These are phyloP conservation scores for Volucella inflata DNA, from an alignment of 2,888 invertebrate species.

Conservation along the genomic window DNA sequence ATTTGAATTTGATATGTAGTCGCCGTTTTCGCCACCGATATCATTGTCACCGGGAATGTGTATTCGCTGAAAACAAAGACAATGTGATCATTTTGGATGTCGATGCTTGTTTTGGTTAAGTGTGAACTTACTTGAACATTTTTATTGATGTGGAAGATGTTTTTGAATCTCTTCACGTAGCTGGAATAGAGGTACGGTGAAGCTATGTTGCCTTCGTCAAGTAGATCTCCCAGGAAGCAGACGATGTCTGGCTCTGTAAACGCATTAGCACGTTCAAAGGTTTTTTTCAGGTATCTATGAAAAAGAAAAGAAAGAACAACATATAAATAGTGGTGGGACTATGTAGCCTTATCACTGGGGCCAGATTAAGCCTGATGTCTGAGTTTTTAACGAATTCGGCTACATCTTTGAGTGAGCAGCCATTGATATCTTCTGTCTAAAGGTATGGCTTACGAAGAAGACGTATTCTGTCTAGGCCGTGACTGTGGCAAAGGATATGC, in stretches of 20 bases:
- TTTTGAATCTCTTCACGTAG: slow-evolving; percentile 90
- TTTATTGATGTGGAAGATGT: slow-evolving; percentile 84
- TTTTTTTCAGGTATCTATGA: slow-evolving; percentile 89
- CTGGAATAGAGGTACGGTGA: slow-evolving; percentile 88
- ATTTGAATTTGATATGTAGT: slow-evolving; percentile 88
- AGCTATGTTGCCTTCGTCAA: slow-evolving; percentile 96
- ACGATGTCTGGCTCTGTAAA: slow-evolving; percentile 92
- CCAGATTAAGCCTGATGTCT: too few species aligned
- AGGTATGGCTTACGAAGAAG: too few species aligned
- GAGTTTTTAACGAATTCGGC: too few species aligned
- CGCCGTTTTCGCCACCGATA: slow-evolving; percentile 95
- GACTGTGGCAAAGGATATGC: too few species aligned
- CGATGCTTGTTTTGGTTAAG: background rate
- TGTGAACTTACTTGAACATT: slow-evolving; percentile 78
- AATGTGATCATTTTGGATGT: background rate
- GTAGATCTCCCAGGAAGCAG: slow-evolving; percentile 95
- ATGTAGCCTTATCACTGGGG: too few species aligned
- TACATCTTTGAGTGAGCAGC: too few species aligned
- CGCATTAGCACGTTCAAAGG: slow-evolving; percentile 89
- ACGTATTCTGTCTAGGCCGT: too few species aligned
- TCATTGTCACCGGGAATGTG: slow-evolving; percentile 98
- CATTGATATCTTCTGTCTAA: too few species aligned
- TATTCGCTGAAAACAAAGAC: slow-evolving; percentile 86
- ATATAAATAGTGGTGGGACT: too few species aligned
- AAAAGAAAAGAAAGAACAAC: background rate